Conservation (phyloP, 1,140 invertebrate species). For the Subanguina moxae region DNA sequence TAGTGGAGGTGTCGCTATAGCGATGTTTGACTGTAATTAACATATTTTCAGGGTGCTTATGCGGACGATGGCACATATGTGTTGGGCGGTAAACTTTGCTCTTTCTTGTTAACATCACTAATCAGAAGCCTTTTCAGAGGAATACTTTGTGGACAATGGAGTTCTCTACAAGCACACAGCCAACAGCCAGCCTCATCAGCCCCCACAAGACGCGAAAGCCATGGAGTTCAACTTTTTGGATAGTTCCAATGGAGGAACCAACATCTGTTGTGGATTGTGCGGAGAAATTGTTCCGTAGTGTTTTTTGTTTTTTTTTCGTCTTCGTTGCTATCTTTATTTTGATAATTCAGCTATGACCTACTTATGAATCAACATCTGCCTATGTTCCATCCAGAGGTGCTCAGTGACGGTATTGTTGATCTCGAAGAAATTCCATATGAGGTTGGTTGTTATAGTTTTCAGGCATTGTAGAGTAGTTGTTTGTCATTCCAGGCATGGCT, state of each 20-base stretch:
- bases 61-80: constrained; percentile 1
- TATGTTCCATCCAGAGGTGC: constrained; percentile 51
- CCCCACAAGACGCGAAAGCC: not conserved
- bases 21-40: not conserved
- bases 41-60: constrained; percentile 8
- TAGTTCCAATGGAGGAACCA: constrained; percentile 16
- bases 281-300: constrained; percentile 49
- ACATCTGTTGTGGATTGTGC: constrained; percentile 56
- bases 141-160: constrained; percentile 29
- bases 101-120: not conserved
- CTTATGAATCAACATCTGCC: constrained; percentile 55
- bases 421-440: constrained; percentile 58
- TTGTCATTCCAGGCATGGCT: constrained; percentile 39
- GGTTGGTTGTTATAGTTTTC: constrained; percentile 33
- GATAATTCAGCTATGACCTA: constrained; percentile 41
- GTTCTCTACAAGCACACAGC: constrained; percentile 19
- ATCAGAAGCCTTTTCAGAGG: constrained; percentile 7
- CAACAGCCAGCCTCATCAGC: not conserved
- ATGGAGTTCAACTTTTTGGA: not conserved
- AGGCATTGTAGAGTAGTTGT: not conserved
- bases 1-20: not conserved
- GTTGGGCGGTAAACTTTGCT: not conserved
- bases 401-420: constrained; percentile 39
- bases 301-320: no score
- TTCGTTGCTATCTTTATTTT: no score